Evolutionary conservation across 2,113 vertebrate genomes (phyloP).

Genomic region (Platanista minor): DNA sequence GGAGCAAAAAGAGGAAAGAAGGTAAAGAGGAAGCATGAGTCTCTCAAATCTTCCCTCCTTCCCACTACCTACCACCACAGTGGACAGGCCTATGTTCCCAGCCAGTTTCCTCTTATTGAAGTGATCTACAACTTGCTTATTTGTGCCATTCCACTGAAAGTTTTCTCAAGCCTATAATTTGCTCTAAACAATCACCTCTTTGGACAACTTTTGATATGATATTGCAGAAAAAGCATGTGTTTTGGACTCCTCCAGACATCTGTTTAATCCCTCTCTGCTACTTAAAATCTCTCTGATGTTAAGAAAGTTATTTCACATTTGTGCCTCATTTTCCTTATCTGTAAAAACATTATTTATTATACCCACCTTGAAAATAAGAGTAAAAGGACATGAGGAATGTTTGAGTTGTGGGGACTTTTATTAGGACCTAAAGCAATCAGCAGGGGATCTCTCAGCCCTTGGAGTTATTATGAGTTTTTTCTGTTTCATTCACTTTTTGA

Average conservation of each 20-base stretch:
- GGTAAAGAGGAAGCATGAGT: neutral
- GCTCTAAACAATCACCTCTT: neutral
- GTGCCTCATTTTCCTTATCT: conserved; percentile 27
- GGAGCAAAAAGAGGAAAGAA: neutral
- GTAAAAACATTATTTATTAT: conserved; percentile 12
- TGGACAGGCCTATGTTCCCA: neutral
- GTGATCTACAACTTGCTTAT: too few relatives aligned
- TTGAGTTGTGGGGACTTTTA: neutral
- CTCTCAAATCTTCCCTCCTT: neutral
- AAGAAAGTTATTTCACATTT: conserved; percentile 8
- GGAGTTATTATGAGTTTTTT: conserved; percentile 12
- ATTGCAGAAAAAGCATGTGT: neutral
- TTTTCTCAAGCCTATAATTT: neutral
- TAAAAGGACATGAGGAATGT: neutral
- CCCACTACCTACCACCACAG: accelerated
- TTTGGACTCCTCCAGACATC: neutral
- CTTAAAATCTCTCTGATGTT: neutral
- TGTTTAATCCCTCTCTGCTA: neutral
- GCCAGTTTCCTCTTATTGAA: neutral
- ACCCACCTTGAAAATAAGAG: neutral
- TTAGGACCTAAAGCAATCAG: neutral
- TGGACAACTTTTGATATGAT: neutral
- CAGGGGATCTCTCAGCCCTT: neutral
- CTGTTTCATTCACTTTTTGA: conserved; percentile 32
- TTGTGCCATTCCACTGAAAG: neutral